A percentile compares a stretch with the other conserved stretches of the same genome.
Evolutionary conservation across 1,140 invertebrate genomes (phyloP).

Genomic region (Antheraea pernyi): DNA sequence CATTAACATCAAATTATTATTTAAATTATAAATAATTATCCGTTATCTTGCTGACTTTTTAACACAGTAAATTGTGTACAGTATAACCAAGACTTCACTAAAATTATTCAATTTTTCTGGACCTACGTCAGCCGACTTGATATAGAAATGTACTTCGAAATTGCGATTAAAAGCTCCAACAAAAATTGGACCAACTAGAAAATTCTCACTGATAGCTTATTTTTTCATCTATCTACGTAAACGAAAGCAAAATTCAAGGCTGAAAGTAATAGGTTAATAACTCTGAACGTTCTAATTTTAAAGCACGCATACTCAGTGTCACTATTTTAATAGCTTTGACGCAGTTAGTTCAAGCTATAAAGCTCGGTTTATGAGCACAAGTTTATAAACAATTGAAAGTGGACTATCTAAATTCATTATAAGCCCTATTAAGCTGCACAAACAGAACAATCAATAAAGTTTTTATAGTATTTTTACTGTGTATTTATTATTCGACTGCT

Average conservation of each 20-base stretch:
- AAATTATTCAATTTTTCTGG: too few species aligned
- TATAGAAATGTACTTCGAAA: neutral
- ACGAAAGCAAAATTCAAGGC: neutral
- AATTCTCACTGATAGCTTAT: neutral
- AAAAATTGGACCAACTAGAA: neutral
- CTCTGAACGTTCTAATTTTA: neutral
- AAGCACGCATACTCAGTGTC: neutral
- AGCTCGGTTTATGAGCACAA: neutral
- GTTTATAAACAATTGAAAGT: neutral
- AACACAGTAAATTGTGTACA: too few species aligned
- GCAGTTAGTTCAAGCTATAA: neutral
- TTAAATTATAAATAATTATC: too few species aligned
- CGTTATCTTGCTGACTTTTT: too few species aligned
- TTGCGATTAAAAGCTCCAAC: neutral
- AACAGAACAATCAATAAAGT: constrained; percentile 1
- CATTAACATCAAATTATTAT: too few species aligned
- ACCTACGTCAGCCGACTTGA: too few species aligned
- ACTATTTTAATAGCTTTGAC: constrained; percentile 5
- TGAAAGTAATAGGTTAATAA: neutral
- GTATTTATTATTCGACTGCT: neutral
- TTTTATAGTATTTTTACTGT: constrained; percentile 1
- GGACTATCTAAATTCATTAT: constrained; percentile 3
- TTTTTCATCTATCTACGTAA: neutral
- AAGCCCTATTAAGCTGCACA: neutral
- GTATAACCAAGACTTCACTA: too few species aligned